Base-by-base conservation (phyloP, 2,797 vertebrate species). In the Tangara arthus region DNA sequence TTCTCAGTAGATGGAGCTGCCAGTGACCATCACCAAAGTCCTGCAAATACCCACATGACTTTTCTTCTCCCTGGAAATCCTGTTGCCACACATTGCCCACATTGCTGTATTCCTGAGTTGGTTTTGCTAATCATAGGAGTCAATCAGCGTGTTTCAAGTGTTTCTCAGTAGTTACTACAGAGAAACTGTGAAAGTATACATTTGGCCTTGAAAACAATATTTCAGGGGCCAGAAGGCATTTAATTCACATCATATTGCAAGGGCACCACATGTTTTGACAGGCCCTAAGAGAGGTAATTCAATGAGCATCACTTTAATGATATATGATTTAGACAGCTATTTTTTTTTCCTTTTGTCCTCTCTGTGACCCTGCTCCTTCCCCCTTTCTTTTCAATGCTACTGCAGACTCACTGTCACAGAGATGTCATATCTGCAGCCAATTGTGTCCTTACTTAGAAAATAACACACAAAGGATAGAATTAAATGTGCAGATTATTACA, bases 291-390 rank as follows among this genome's bases (percentile, higher is more conserved):
- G 76, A 96, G 90, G 89, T 95, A 97, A 96, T 97, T 97, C 95
- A 94, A 97, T 96, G 96, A 94, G 61, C 94, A 97, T 97, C 94
- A 95, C 95, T 97, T 94, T 97, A 96, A 96, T 97, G 90, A 96
- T 87, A 84, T 96, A 94, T 96, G 89, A 96, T 97, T 97, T 93
- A 81, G 94, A 96, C 88, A 94, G 70, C 66, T 95, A 95, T 89
- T 91, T 96, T 57, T 53, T 57, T 96, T 95, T 66, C 65, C 52
- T 86, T 96, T 95, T 96, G 82, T 93, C 91, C 82, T 95, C 50
- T 96, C 82, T 92, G 60, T 96, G 81, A 97, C 92, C 94, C 91
- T 96, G 77, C 56, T 90, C 73, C 77, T 97, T 95, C 50, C 42
- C 78, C 64, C 32, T 93, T 93, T 94, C 55, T 87, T 71, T 89